These are phyloP conservation scores for Phylloscopus collybita DNA, from an alignment of 2,797 vertebrate species.

Conservation along the genomic window DNA sequence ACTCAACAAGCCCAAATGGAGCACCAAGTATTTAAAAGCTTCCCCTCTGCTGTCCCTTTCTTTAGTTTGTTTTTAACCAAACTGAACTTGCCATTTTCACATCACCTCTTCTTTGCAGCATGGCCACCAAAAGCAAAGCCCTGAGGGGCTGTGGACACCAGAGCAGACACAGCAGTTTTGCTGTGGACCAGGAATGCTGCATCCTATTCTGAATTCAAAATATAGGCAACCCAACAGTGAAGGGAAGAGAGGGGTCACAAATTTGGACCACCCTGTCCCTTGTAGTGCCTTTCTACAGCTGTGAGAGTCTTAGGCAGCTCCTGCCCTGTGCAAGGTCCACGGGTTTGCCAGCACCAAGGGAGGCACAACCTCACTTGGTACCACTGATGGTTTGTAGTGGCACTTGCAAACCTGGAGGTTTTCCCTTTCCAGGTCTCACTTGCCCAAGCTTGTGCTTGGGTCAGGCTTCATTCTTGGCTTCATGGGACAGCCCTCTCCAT, in stretches of 20 bases:
- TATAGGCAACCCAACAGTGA: accelerated
- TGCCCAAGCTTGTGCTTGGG: neutral
- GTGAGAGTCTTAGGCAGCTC: neutral
- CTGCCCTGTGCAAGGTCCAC: neutral
- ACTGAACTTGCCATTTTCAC: neutral
- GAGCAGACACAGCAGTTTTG: neutral
- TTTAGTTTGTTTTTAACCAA: neutral
- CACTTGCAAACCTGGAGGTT: neutral
- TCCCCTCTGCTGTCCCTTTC: neutral
- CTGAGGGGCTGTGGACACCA: neutral
- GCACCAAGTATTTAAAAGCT: neutral
- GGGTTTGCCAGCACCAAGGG: neutral
- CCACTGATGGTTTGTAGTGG: neutral
- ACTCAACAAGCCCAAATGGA: neutral
- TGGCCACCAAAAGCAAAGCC: neutral
- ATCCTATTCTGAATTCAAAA: neutral
- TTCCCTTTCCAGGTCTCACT: neutral
- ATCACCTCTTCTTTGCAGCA: neutral
- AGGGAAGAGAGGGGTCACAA: accelerated
- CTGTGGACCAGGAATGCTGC: neutral
- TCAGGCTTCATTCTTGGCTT: neutral
- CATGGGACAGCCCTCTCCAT: neutral
- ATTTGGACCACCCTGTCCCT: neutral
- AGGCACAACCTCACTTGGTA: neutral
- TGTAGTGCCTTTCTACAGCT: neutral